These are phyloP conservation scores for Drosophila niveifrons DNA, from an alignment of 2,888 invertebrate species.

Conservation along the genomic window DNA sequence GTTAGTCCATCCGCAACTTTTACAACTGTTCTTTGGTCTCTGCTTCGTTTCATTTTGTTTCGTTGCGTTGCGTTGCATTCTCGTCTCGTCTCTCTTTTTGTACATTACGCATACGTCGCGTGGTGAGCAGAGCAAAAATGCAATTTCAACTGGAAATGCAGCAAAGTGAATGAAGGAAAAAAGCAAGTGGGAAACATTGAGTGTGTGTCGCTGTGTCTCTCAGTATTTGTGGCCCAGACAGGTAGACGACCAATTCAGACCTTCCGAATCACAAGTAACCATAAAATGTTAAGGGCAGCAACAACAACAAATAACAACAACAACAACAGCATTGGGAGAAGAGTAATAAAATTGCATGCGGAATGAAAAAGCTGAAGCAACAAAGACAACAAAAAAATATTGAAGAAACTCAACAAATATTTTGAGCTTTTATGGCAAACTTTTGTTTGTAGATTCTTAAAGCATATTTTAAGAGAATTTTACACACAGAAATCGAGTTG, in stretches of 20 bases:
- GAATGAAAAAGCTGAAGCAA: neutral
- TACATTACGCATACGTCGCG: conserved; percentile 69
- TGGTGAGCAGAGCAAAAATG: conserved; percentile 41
- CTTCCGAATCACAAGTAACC: conserved; percentile 22
- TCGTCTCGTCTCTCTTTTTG: conserved; percentile 9
- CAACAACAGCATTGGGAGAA: neutral
- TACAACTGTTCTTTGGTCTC: conserved; percentile 10
- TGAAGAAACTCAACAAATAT: no score
- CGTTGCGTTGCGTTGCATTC: neutral
- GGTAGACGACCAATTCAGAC: conserved; percentile 5
- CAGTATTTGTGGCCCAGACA: conserved; percentile 4
- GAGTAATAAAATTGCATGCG: conserved; percentile 13
- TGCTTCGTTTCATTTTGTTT: neutral
- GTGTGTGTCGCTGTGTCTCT: neutral
- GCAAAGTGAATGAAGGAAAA: conserved; percentile 41
- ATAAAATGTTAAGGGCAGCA: conserved; percentile 10
- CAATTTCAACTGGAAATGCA: conserved; percentile 56
- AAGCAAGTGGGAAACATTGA: conserved; percentile 14
- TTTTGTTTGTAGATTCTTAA: no score
- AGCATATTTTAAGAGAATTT: no score
- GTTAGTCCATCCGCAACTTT: conserved; percentile 39
- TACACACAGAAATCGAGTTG: no score
- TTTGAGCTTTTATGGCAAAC: no score
- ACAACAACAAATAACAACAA: neutral
- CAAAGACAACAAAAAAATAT: no score